Base-by-base conservation (phyloP, 2,888 invertebrate genomes). In the Chorisops tibialis region DNA sequence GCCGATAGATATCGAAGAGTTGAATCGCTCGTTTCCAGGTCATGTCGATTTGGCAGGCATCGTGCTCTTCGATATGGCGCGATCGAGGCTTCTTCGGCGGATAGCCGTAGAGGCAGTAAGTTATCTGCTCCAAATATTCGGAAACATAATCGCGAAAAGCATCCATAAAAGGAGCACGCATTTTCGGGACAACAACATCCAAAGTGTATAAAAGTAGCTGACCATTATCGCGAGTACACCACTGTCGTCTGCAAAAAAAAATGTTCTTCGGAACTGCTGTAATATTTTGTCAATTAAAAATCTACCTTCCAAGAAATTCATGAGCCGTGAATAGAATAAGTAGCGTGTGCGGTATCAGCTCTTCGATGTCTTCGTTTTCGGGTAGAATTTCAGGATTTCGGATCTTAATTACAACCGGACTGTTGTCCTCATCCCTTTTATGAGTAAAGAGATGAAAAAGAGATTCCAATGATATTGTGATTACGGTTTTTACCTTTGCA, bases 61-160 rank as follows among this genome's bases (percentile, higher is more conserved):
- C 88, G 73, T 95, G 95, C 58, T 75, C 73, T 66, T 74, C 73
- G 51, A 75, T 70, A 59, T 74, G 73, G 0, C 81, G 79, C 1
- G 80, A 70, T 67, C 82, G 80, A 62, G 68, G 85, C 70, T 87
- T 87, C 72, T 85, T 88, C 62, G 83, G 86, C 1, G 91, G 91
- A 78, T 91, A 89, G 1, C 88, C 88, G 75, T 89, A 96, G 2
- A 96, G 79, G 74, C 96, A 96, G 75, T 85, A 94, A 63, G 83
- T 82, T 68, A 81, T 81, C 78, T 96, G 96, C 71, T 96, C 96
- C 71, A 95, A 81, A 68, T 89, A 86, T 68, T 89, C 87, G 63
- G 84, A 85, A 2, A 93, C 82, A 72, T 87, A 86, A 70, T 87
- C 86, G 48, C 87, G 80, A 24, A 83, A 81, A 48, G 81, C 79